These are phyloP conservation scores for Sinelater perroti DNA, from an alignment of 2,888 invertebrate genomes.

Conservation along the genomic window DNA sequence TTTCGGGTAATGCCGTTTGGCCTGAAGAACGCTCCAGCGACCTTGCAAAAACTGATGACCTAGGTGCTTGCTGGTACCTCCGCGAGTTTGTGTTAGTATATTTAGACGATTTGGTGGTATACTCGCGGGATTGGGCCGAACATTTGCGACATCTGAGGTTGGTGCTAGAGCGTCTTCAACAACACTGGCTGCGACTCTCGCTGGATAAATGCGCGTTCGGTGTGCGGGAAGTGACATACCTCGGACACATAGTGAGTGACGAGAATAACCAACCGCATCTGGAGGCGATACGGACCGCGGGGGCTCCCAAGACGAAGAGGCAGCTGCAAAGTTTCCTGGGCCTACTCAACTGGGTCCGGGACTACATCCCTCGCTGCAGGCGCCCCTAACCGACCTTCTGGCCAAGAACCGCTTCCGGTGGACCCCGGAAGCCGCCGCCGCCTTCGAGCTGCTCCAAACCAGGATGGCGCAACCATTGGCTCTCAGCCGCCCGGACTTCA, in stretches of 20 bases:
- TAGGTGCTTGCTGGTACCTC: conserved; percentile 39
- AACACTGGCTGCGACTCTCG: conserved; percentile 27
- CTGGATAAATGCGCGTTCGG: conserved; percentile 38
- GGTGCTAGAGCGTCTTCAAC: conserved; percentile 38
- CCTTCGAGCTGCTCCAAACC: background rate
- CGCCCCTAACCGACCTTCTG: conserved; percentile 43
- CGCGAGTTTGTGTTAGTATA: conserved; percentile 42
- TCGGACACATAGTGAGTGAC: conserved; percentile 35
- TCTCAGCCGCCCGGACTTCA: conserved; percentile 35
- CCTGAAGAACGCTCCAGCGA: conserved; percentile 45
- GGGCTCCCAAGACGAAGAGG: conserved; percentile 22
- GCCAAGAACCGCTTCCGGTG: background rate
- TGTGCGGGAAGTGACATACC: conserved; percentile 19
- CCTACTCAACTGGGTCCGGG: conserved; percentile 42
- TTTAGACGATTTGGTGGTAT: conserved; percentile 48
- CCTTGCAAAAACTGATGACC: conserved; percentile 48
- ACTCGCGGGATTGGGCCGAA: conserved; percentile 30
- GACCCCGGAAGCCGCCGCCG: background rate
- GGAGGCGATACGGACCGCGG: conserved; percentile 16
- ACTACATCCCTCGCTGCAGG: conserved; percentile 40
- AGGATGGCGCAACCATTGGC: conserved; percentile 25
- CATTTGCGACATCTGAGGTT: conserved; percentile 36
- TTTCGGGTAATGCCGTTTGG: conserved; percentile 49
- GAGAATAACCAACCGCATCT: conserved; percentile 19
- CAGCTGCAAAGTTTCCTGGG: conserved; percentile 43